Conservation (phyloP, 92 coral and sea anemone genomes). For the Parazoanthus atlanticus region DNA sequence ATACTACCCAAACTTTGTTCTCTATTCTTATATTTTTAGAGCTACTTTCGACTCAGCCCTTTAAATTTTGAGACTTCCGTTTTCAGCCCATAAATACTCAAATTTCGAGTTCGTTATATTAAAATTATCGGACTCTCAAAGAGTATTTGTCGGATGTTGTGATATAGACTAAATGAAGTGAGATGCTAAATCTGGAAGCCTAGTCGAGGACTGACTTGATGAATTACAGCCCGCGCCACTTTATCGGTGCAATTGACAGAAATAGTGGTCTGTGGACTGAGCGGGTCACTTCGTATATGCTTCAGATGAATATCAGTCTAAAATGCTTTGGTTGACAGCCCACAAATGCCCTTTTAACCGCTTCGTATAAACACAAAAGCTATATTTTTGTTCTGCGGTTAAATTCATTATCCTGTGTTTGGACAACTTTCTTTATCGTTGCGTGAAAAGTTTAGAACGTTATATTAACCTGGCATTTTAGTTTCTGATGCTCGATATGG, state of each 20-base stretch:
- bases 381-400: slow-evolving; percentile 36
- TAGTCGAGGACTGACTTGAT: background rate
- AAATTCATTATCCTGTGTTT: slow-evolving; percentile 18
- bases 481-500: background rate
- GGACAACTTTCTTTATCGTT: background rate
- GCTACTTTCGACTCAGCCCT: background rate
- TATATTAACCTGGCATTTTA: background rate
- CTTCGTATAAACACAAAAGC: slow-evolving; percentile 37
- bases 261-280: background rate
- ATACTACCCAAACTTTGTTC: background rate
- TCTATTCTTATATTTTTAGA: background rate
- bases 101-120: slow-evolving; percentile 42
- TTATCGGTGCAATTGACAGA: slow-evolving; percentile 3
- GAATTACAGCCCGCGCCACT: background rate
- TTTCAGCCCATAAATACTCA: slow-evolving; percentile 25
- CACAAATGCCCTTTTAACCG: slow-evolving; percentile 48
- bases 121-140: slow-evolving; percentile 37
- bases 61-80: slow-evolving; percentile 31
- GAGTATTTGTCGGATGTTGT: slow-evolving; percentile 44
- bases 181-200: background rate
- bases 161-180: slow-evolving; percentile 29
- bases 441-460: slow-evolving; percentile 12
- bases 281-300: background rate
- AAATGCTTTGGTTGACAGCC: slow-evolving; percentile 2
- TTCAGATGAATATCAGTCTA: slow-evolving; percentile 14